phyloP scores from a whole-genome alignment of 1,140 invertebrate genomes.

The Penaeus vannamei region DNA sequence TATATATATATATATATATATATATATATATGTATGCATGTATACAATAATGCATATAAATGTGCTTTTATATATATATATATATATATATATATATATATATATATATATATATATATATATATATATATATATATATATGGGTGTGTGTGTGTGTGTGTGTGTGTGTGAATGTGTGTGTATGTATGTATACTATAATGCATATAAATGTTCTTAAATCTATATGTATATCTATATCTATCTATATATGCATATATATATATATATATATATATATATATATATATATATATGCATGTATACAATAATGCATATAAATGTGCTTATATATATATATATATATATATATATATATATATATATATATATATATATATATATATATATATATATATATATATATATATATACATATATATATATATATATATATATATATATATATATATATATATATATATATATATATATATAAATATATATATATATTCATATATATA shows the following conservation, averaged over 20 bases:
- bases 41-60: too few relatives aligned
- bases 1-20: conserved; percentile 40
- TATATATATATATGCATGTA: conserved; percentile 31
- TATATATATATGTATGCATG: conserved; percentile 33
- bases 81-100: conserved; percentile 40
- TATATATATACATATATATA: conserved; percentile 38
- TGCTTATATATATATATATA: conserved; percentile 26
- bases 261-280: conserved; percentile 38
- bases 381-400: conserved; percentile 37
- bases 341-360: conserved; percentile 37
- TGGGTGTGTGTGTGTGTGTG: neutral
- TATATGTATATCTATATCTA: conserved; percentile 20
- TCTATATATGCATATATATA: neutral
- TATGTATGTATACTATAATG: neutral
- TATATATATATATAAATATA: conserved; percentile 10
- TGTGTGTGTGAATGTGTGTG: neutral
- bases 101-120: conserved; percentile 40
- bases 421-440: conserved; percentile 30
- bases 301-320: conserved; percentile 1
- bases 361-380: conserved; percentile 37
- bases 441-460: conserved; percentile 34
- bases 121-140: neutral
- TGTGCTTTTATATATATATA: conserved; percentile 27
- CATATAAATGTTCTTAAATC: too few relatives aligned
- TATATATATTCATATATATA: conserved; percentile 36